Evolutionary conservation across 2,113 vertebrate species (phyloP), one percentile per base, ranked within the genome.

Genomic region (Psilopogon haemacephalus): DNA sequence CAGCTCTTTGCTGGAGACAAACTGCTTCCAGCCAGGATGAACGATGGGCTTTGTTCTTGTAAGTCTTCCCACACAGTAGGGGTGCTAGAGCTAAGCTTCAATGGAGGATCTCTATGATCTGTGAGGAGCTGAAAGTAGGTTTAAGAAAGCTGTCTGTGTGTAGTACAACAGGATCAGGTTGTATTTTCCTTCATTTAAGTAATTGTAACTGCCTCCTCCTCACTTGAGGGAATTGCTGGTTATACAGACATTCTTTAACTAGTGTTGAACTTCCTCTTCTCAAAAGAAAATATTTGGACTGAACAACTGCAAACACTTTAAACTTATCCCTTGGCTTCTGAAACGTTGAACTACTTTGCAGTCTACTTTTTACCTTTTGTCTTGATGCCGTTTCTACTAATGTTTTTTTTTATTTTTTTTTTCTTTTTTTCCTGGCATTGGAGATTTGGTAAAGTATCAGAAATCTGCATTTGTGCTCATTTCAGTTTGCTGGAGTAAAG

Each of bases 91-190:
- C 42, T 69, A 32, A 84, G 73, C 64, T 88, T 38, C n/a, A 69
- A 72, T 0, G 17, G 52, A 58, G 0, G 4, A 86, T 11, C 23
- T 32, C n/a, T 35, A 0, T 46, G 48, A n/a, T 30, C 30, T 69
- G 42, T 30, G 48, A 79, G 71, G 20, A 73, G 35, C 55, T 83
- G 74, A 30, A 65, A 58, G 77, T 12, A 64, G 42, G 37, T 40
- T 80, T 71, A 71, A 58, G 40, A 74, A 67, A 72, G 42, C 17
- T 52, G 14, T 46, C 13, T 52, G 67, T 28, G 8, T 35, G 18
- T 4, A n/a, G 38, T 46, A 28, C 33, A 64, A 13, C 52, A 72
- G 67, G 67, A 78, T 42, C 28, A 46, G 35, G 23, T 26, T 78
- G 3, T 56, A 4, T 79, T 85, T 91, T 83, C 62, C 30, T 85